Evolutionary conservation across 2,888 invertebrate species (phyloP).

Genomic region (Pseudeuparius sepicola): DNA sequence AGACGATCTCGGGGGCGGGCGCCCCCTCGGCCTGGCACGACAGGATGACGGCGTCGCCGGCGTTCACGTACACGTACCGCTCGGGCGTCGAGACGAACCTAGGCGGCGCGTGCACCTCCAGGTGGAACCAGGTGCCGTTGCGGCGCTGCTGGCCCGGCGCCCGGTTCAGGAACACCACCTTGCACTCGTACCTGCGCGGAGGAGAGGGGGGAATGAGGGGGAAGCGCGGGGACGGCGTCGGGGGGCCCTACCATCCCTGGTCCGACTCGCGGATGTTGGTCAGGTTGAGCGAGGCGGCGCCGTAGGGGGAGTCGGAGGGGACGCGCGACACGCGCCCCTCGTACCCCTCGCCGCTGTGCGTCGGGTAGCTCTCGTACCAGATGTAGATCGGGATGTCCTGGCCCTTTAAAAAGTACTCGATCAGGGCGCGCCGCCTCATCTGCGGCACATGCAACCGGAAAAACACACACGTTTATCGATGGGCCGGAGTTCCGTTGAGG

Average conservation of each 20-base stretch:
- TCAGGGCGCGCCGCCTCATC: conserved; percentile 28
- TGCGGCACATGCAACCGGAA: conserved; percentile 22
- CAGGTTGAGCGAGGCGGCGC: conserved; percentile 90
- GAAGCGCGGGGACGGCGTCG: no score
- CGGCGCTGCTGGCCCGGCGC: conserved; percentile 86
- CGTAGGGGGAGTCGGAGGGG: conserved; percentile 77
- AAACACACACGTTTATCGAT: no score
- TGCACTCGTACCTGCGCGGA: conserved; percentile 39
- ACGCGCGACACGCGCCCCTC: conserved; percentile 86
- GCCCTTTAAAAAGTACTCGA: conserved; percentile 55
- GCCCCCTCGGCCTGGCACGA: conserved; percentile 96
- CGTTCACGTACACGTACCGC: conserved; percentile 92
- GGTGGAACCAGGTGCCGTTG: conserved; percentile 96
- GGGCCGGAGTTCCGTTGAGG: no score
- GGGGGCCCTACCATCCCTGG: conserved; percentile 91
- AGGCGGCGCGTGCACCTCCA: conserved; percentile 95
- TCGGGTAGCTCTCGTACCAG: conserved; percentile 96
- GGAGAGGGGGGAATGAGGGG: no score
- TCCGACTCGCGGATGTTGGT: conserved; percentile 89
- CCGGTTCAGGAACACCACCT: conserved; percentile 89
- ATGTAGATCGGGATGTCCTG: conserved; percentile 95
- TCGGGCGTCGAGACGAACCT: conserved; percentile 91
- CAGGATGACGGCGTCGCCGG: conserved; percentile 91
- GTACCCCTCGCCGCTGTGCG: conserved; percentile 91
- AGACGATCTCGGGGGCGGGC: conserved; percentile 88